Conservation (phyloP, 1,140 invertebrate species). For the Carcinoscorpius rotundicauda region DNA sequence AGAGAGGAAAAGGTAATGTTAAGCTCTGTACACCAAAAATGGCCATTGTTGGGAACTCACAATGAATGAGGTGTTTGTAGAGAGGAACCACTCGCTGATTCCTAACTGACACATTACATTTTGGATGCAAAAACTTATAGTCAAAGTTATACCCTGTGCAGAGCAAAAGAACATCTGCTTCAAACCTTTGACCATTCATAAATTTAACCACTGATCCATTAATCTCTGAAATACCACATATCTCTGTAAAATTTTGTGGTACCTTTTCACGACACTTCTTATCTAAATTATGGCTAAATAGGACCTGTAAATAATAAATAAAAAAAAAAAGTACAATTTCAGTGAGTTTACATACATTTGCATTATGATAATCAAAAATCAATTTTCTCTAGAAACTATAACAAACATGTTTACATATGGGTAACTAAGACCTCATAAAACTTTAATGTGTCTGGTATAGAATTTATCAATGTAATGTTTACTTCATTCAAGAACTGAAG, state of each 20-base stretch:
- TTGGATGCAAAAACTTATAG: constrained; percentile 27
- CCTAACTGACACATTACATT: constrained; percentile 53
- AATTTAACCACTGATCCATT: constrained; percentile 20
- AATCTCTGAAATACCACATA: too few relatives aligned
- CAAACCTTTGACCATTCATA: constrained; percentile 23
- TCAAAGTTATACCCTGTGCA: constrained; percentile 36
- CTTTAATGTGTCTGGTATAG: too few relatives aligned
- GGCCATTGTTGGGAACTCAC: constrained; percentile 57
- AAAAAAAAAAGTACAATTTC: too few relatives aligned
- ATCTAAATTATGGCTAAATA: constrained; percentile 15
- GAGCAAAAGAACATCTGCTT: constrained; percentile 33
- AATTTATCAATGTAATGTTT: too few relatives aligned
- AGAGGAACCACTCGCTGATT: constrained; percentile 67
- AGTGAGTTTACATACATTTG: too few relatives aligned
- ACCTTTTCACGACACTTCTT: too few relatives aligned
- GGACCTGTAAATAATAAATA: constrained; percentile 1
- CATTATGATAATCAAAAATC: too few relatives aligned
- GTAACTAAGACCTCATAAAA: too few relatives aligned
- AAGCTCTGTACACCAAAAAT: constrained; percentile 69
- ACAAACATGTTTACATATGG: too few relatives aligned
- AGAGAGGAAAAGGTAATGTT: constrained; percentile 71
- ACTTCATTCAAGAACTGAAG: too few relatives aligned
- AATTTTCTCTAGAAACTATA: too few relatives aligned
- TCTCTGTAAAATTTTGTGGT: too few relatives aligned
- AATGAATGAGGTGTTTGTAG: constrained; percentile 74